Evolutionary conservation across 2,888 invertebrate species (phyloP).

Genomic region (Muscina levida): DNA sequence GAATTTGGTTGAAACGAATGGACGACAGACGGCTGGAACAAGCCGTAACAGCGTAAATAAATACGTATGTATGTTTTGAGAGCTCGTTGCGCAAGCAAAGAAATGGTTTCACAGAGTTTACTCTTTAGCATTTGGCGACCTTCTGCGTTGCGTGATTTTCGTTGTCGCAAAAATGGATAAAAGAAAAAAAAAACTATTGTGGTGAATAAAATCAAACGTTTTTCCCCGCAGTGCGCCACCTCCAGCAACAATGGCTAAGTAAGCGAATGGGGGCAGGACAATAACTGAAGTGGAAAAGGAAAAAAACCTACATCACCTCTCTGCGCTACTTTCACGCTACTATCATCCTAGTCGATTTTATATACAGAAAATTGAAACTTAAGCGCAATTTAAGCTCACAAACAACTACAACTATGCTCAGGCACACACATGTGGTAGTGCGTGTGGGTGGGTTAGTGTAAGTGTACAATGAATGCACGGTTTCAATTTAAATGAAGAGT

Average conservation of each 20-base stretch:
- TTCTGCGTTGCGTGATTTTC: not conserved
- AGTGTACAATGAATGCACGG: not conserved
- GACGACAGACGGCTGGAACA: not conserved
- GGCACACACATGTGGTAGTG: no score
- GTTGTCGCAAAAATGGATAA: not conserved
- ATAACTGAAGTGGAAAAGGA: no score
- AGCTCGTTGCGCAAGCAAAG: not conserved
- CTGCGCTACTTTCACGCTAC: not conserved
- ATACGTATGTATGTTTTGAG: no score
- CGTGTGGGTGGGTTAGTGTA: no score
- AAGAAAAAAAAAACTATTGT: not conserved
- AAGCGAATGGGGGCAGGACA: not conserved
- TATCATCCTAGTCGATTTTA: not conserved
- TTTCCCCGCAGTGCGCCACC: not conserved
- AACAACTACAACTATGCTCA: conserved; percentile 12
- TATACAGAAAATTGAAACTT: conserved; percentile 23
- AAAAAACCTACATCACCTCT: not conserved
- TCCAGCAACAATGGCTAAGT: not conserved
- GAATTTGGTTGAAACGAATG: not conserved
- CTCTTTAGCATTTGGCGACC: not conserved
- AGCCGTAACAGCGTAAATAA: not conserved
- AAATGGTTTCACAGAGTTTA: not conserved
- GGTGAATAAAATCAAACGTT: no score
- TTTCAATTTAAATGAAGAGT: conserved; percentile 22
- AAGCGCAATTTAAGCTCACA: conserved; percentile 30